phyloP scores from a whole-genome alignment of 37 sponge, comb jelly and placozoan genomes.

The Axinella damicornis region DNA sequence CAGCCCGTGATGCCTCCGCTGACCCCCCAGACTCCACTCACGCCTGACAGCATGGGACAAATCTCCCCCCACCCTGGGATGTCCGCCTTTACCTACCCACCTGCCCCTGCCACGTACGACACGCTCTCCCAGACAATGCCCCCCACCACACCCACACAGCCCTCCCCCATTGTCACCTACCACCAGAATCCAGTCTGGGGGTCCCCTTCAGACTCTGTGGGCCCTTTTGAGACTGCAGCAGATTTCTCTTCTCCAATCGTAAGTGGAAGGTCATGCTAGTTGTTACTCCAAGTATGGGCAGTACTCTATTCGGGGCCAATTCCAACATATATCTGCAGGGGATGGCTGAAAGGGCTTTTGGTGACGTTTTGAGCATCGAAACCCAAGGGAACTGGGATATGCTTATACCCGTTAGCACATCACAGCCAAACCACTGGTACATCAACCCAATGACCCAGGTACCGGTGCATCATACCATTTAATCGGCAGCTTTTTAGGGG shows the following conservation, averaged over 20 bases:
- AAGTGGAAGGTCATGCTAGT: background rate
- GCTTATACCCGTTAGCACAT: too few relatives aligned
- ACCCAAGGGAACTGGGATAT: too few relatives aligned
- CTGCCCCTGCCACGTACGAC: slow-evolving; percentile 42
- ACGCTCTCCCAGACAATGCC: slow-evolving; percentile 9
- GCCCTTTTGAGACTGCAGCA: slow-evolving; percentile 25
- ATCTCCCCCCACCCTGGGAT: slow-evolving; percentile 67
- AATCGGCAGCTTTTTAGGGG: too few relatives aligned
- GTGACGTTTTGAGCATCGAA: too few relatives aligned
- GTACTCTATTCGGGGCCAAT: too few relatives aligned
- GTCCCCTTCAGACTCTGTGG: slow-evolving; percentile 16
- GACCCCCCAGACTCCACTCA: slow-evolving; percentile 72
- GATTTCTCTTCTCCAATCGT: slow-evolving; percentile 23
- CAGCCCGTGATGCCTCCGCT: slow-evolving; percentile 46
- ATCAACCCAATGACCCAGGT: too few relatives aligned
- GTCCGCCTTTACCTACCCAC: slow-evolving; percentile 59
- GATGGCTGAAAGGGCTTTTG: too few relatives aligned
- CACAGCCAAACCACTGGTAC: too few relatives aligned
- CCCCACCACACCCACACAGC: slow-evolving; percentile 33
- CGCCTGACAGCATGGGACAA: slow-evolving; percentile 66
- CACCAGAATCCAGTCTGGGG: slow-evolving; percentile 24
- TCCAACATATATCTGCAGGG: too few relatives aligned
- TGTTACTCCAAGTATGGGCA: too few relatives aligned
- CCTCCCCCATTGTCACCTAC: slow-evolving; percentile 55
- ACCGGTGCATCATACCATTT: too few relatives aligned